Percentiles rank a stretch among this genome's conserved stretches.
These are phyloP conservation scores for Philypnodon macrostomus DNA, from an alignment of 2,797 vertebrate genomes.

Conservation along the genomic window DNA sequence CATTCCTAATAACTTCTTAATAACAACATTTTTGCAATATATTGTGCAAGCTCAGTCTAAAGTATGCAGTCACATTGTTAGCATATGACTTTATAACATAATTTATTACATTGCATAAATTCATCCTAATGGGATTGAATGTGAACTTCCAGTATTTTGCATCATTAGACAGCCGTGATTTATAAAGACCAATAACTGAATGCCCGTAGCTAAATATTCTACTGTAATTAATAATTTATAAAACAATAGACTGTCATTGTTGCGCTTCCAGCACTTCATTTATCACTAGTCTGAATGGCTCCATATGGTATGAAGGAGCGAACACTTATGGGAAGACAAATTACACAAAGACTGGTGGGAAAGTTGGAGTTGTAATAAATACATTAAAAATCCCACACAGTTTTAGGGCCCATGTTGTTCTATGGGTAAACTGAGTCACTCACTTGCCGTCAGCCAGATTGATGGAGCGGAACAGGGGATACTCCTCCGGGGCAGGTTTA, in stretches of 20 bases:
- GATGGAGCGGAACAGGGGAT: constrained; percentile 90
- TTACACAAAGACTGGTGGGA: neutral
- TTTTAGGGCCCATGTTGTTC: neutral
- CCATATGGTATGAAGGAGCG: constrained; percentile 46
- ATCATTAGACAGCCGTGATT: constrained; percentile 25
- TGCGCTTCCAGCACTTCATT: constrained; percentile 39
- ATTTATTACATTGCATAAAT: constrained; percentile 21
- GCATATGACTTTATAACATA: neutral
- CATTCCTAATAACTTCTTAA: too few relatives aligned
- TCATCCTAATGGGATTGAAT: too few relatives aligned
- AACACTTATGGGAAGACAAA: constrained; percentile 33
- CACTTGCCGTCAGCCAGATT: constrained; percentile 96
- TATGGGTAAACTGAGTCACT: constrained; percentile 61
- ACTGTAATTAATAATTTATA: constrained; percentile 44
- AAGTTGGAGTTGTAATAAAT: too few relatives aligned
- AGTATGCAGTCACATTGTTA: too few relatives aligned
- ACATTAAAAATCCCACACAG: too few relatives aligned
- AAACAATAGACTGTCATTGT: constrained; percentile 47
- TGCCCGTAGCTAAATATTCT: constrained; percentile 21
- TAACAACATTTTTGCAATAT: neutral
- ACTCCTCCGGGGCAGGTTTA: constrained; percentile 90
- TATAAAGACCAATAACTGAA: constrained; percentile 34
- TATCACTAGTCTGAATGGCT: constrained; percentile 47
- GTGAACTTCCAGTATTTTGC: too few relatives aligned
- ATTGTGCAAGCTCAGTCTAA: too few relatives aligned